Evolutionary conservation across 2,888 invertebrate species (phyloP), one percentile per base, ranked within the genome.

Genomic region (Cybosia mesomella): DNA sequence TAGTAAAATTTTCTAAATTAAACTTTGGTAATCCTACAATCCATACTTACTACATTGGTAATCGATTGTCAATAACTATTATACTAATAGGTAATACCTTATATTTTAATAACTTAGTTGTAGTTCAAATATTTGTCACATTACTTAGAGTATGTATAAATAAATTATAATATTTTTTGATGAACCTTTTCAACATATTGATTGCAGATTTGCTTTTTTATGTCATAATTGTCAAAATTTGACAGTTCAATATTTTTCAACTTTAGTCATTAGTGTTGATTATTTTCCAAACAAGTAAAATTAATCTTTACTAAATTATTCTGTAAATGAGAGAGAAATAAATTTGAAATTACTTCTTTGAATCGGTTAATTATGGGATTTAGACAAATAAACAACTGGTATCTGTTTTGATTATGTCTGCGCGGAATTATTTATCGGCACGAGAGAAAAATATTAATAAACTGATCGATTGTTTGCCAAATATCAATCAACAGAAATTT

Each of bases 351-450:
- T 66, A 53, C 65, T 64, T 43, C n/a, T 22, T 21, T 57, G 72
- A 28, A 10, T 34, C 53, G 11, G 10, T 32, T 58, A 75, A 82
- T 61, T 70, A 82, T 84, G 81, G 72, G 70, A 66, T 67, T 77
- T 34, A 64, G 59, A 72, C 59, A 72, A 15, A 24, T 68, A 58
- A 28, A 49, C 54, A 70, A 68, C 49, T 64, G 64, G 32, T 76
- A 66, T 72, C 70, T 54, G 70, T 79, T 77, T 85, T 89, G 85
- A 93, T 87, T 89, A 95, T 95, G 94, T 95, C 94, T 76, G 94
- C 93, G 63, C 87, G 93, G 79, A 93, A 95, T 83, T 93, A 91
- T 83, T 82, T 91, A 68, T 92, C 93, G 39, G 90, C 91, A 54
- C 87, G 92, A 67, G 94, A 95, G 74, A 93, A 92, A 83, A 91